Conservation (phyloP, 2,797 vertebrate genomes). For the Ceyx erithaca region DNA sequence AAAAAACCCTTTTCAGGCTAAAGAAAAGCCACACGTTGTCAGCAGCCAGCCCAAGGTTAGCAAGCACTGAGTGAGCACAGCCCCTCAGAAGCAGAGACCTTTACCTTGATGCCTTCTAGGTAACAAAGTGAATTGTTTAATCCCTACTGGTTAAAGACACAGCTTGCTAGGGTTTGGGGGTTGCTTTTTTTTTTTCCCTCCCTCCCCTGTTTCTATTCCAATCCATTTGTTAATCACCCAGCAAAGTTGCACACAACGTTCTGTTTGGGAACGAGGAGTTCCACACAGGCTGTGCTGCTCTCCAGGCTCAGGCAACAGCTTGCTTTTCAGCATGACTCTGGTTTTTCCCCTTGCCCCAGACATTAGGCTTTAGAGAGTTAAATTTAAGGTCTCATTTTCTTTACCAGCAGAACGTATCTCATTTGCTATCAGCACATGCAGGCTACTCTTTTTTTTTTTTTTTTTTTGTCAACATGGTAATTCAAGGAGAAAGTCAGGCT, state of each 20-base stretch:
- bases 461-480: constrained; percentile 73
- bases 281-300: constrained; percentile 8
- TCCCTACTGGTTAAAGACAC: constrained; percentile 56
- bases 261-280: constrained; percentile 52
- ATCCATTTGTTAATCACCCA: constrained; percentile 39
- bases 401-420: constrained; percentile 70
- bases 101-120: constrained; percentile 58
- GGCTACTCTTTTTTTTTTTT: constrained; percentile 31
- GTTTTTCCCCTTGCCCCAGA: constrained; percentile 41
- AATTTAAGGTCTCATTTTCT: constrained; percentile 74
- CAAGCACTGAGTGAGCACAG: constrained; percentile 46
- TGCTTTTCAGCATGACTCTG: constrained; percentile 71
- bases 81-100: constrained; percentile 49
- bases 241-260: constrained; percentile 71
- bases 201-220: not conserved
- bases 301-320: constrained; percentile 56
- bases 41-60: constrained; percentile 77
- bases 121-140: constrained; percentile 69
- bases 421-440: constrained; percentile 71
- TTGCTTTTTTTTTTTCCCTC: too few species aligned
- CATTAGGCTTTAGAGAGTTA: constrained; percentile 65
- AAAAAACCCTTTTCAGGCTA: constrained; percentile 74
- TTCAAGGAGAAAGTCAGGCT: constrained; percentile 75
- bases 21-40: constrained; percentile 64
- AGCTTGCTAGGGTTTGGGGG: constrained; percentile 7